phyloP scores from a whole-genome alignment of 2,888 invertebrate species.

The Quadroppia sp. region DNA sequence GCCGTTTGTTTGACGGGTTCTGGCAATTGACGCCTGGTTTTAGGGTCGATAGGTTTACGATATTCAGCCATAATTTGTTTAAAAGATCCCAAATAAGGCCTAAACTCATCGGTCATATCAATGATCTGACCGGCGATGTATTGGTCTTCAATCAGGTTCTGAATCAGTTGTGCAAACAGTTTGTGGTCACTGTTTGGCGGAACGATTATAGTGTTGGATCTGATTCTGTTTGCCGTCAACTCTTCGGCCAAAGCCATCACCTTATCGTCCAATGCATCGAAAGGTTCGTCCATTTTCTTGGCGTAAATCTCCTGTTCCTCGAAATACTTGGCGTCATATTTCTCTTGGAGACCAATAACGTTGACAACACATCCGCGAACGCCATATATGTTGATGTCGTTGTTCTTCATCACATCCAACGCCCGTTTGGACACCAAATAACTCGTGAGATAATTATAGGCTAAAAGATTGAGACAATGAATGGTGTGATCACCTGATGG shows the following conservation, averaged over 20 bases:
- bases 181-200: conserved; percentile 24
- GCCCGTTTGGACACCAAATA: conserved; percentile 38
- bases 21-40: not conserved
- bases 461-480: not conserved
- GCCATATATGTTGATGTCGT: conserved; percentile 39
- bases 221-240: conserved; percentile 33
- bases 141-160: conserved; percentile 41
- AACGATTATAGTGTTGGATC: conserved; percentile 40
- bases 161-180: conserved; percentile 15
- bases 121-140: conserved; percentile 40
- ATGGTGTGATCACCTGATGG: not conserved
- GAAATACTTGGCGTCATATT: conserved; percentile 38
- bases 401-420: conserved; percentile 34
- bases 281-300: conserved; percentile 20
- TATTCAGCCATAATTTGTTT: conserved; percentile 10
- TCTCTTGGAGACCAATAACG: conserved; percentile 25
- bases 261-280: conserved; percentile 35
- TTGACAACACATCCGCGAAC: conserved; percentile 40
- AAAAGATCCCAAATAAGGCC: not conserved
- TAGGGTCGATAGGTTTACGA: conserved; percentile 9
- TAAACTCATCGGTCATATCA: conserved; percentile 38
- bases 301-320: conserved; percentile 38
- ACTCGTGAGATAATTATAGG: conserved; percentile 39
- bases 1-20: not conserved
- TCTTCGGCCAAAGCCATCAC: conserved; percentile 35